phyloP scores from a whole-genome alignment of 2,113 vertebrate species.

The Prionailurus bengalensis region DNA sequence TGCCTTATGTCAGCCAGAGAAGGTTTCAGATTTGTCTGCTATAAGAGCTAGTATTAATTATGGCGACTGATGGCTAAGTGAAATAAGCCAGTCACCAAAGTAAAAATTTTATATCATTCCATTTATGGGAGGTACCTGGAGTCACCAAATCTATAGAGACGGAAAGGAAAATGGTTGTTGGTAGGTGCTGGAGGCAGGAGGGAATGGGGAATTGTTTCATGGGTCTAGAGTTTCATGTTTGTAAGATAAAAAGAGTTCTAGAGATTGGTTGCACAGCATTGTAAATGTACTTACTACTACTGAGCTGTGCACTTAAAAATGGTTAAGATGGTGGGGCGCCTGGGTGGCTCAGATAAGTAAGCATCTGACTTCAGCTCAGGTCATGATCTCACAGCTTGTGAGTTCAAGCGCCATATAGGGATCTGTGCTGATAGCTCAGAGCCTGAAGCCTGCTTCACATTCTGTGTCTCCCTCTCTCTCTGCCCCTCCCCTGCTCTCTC shows the following conservation, averaged over 20 bases:
- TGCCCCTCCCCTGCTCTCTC: no score
- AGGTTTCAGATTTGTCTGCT: not conserved
- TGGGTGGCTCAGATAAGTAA: no score
- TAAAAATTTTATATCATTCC: not conserved
- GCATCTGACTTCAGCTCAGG: no score
- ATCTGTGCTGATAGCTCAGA: no score
- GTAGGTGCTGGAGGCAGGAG: not conserved
- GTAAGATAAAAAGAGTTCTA: not conserved
- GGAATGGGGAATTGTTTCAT: not conserved
- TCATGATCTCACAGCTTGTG: no score
- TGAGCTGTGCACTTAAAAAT: not conserved
- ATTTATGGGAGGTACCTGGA: not conserved
- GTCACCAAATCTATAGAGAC: not conserved
- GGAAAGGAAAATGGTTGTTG: not conserved
- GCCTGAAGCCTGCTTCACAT: no score
- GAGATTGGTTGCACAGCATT: not conserved
- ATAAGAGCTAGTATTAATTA: not conserved
- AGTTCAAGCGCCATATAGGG: no score
- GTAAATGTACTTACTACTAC: not conserved
- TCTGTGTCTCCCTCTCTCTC: no score
- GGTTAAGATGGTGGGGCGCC: not conserved
- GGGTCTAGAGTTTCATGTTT: not conserved
- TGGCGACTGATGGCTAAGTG: not conserved
- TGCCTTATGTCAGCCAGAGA: not conserved
- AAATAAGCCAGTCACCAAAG: not conserved